Evolutionary conservation across 37 sponge, comb jelly and placozoan genomes (phyloP), one percentile per base, ranked within the genome.

Genomic region (Cladorhizidae sp.): DNA sequence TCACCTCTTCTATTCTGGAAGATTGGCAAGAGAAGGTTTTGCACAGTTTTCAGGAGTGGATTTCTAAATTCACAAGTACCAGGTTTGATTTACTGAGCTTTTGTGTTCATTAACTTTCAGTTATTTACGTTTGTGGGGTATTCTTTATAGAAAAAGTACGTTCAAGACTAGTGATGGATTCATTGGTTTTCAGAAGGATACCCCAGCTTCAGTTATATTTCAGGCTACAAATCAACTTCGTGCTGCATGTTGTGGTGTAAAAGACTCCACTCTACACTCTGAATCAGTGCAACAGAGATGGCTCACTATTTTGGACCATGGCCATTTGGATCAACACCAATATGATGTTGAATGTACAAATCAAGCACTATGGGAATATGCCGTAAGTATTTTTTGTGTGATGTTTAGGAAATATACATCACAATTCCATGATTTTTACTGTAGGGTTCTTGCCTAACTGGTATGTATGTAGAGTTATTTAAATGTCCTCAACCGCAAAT

Each of bases 201-300:
- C 89, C 18, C 64, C 86, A 73, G 93, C 93, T 29, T 77, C 93
- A 40, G 90, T 93, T 41, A 86, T 93, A n/a, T 85, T 93, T 38
- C 93, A 89, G 62, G 93, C 87, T 20, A 78, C 82, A 21, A 41
- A 50, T 51, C 80, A 70, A 25, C 40, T 80, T 54, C 22, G 49
- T 45, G 49, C 49, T 12, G 49, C 49, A 5, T 45, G 49, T 45
- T 45, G 49, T 32, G 35, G 21, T 67, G 68, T 37, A 3, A 36
- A 32, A 32, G 28, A 50, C 8, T n/a, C 28, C 43, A 52, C 55
- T 49, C 9, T 73, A 15, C 49, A 31, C 45, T 39, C 67, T 33
- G 0, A 7, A 29, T 25, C 49, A 45, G 49, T 9, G 5, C 49
- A 45, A 80, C 18, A 28, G 50, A 51, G 70, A 70, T 14, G 80